These are phyloP conservation scores for Drosophila histrio DNA, from an alignment of 2,888 invertebrate genomes.

Conservation along the genomic window DNA sequence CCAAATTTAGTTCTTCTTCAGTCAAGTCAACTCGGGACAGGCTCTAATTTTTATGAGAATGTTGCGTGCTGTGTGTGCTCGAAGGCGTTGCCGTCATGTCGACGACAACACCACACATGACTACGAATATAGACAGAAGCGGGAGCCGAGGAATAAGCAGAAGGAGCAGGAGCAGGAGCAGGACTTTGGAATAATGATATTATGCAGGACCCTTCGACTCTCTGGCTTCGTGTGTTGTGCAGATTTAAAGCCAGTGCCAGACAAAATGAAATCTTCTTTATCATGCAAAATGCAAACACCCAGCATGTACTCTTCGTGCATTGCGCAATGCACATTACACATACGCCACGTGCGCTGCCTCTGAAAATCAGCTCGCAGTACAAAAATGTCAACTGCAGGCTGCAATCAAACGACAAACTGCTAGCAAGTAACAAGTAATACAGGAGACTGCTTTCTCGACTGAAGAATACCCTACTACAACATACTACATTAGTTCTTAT, in stretches of 20 bases:
- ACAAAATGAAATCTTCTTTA: constrained; percentile 53
- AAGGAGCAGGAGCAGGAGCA: not conserved
- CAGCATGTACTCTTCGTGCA: constrained; percentile 15
- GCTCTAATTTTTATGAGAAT: constrained; percentile 78
- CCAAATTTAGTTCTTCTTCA: constrained; percentile 23
- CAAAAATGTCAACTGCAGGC: constrained; percentile 45
- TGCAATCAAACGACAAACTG: constrained; percentile 15
- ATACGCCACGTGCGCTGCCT: constrained; percentile 57
- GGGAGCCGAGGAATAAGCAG: constrained; percentile 4
- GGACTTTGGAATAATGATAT: constrained; percentile 21
- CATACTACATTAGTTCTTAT: too few species aligned
- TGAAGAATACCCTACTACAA: constrained; percentile 15
- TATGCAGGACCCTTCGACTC: constrained; percentile 21
- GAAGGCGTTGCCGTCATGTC: constrained; percentile 68
- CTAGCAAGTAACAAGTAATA: constrained; percentile 24
- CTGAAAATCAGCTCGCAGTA: constrained; percentile 22
- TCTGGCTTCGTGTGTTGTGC: constrained; percentile 23
- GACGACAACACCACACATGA: constrained; percentile 46
- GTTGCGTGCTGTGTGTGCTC: constrained; percentile 72
- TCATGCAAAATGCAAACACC: constrained; percentile 48
- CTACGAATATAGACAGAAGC: constrained; percentile 32
- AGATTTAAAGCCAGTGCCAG: constrained; percentile 41
- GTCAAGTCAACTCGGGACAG: constrained; percentile 40
- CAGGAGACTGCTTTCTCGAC: not conserved
- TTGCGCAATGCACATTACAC: constrained; percentile 30